A percentile compares a stretch with the other conserved stretches of the same genome.
Conservation (phyloP, 2,888 invertebrate genomes). For the Tetramorium bicarinatum region DNA sequence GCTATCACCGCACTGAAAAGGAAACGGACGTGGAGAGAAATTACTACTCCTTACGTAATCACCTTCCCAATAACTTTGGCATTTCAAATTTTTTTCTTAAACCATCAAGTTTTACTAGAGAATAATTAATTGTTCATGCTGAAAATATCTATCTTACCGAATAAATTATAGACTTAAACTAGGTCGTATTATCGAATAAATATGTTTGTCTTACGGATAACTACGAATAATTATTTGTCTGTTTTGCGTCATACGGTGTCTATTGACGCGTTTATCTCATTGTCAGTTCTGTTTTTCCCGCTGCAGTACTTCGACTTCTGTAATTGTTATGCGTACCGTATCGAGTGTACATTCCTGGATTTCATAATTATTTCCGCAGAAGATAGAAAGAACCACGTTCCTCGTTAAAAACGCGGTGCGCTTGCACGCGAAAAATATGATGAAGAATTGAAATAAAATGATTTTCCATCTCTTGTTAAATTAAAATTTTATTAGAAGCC, state of each 20-base stretch:
- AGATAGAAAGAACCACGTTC: conserved; percentile 29
- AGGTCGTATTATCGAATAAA: not conserved
- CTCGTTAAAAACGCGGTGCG: conserved; percentile 20
- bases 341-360: conserved; percentile 63
- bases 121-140: conserved; percentile 10
- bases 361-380: conserved; percentile 70
- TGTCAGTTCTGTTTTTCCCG: conserved; percentile 62
- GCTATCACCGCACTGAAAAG: not conserved
- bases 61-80: not conserved
- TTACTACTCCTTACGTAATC: conserved; percentile 8
- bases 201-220: not conserved
- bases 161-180: conserved; percentile 22
- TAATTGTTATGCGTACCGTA: conserved; percentile 71
- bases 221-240: conserved; percentile 12
- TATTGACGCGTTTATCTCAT: conserved; percentile 47
- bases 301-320: conserved; percentile 64
- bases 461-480: not conserved
- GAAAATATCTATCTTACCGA: not conserved
- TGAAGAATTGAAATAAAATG: not conserved
- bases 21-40: not conserved
- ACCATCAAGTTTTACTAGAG: not conserved
- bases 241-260: not conserved
- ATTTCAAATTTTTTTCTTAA: not conserved
- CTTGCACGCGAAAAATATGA: not conserved
- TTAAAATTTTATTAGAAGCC: conserved; percentile 10